Conservation (phyloP, 2,888 invertebrate species). For the Xestia ashworthii region DNA sequence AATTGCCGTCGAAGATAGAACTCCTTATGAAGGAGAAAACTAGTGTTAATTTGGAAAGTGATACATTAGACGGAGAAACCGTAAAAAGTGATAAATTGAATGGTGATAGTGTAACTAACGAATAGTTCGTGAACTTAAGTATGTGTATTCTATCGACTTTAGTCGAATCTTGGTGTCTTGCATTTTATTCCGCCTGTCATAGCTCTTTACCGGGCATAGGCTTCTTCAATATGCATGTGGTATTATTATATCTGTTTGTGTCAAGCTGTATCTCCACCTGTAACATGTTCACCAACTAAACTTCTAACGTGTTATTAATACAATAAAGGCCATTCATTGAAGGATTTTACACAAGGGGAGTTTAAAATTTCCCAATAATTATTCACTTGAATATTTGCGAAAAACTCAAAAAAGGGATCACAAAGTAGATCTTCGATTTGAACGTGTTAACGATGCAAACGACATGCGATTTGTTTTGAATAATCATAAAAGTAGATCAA, state of each 20-base stretch:
- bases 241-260: conserved; percentile 23
- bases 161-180: conserved; percentile 38
- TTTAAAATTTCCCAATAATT: background rate
- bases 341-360: background rate
- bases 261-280: background rate
- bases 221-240: background rate
- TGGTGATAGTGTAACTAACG: conserved; percentile 41
- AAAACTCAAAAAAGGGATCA: background rate
- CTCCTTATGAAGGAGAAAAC: conserved; percentile 66
- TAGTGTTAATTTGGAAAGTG: conserved; percentile 33
- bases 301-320: background rate
- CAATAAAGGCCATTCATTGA: background rate
- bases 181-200: conserved; percentile 6
- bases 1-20: conserved; percentile 75
- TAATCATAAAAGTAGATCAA: background rate
- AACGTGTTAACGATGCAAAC: background rate
- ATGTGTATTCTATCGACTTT: conserved; percentile 25
- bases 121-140: conserved; percentile 27
- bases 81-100: conserved; percentile 27
- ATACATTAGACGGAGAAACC: conserved; percentile 34
- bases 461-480: background rate
- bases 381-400: background rate
- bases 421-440: background rate
- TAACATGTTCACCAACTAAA: background rate
- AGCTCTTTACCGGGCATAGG: conserved; percentile 12